A percentile compares a stretch with the other conserved stretches of the same genome.
Evolutionary conservation across 2,113 vertebrate species (phyloP).

Genomic region (Rhagologus leucostigma): DNA sequence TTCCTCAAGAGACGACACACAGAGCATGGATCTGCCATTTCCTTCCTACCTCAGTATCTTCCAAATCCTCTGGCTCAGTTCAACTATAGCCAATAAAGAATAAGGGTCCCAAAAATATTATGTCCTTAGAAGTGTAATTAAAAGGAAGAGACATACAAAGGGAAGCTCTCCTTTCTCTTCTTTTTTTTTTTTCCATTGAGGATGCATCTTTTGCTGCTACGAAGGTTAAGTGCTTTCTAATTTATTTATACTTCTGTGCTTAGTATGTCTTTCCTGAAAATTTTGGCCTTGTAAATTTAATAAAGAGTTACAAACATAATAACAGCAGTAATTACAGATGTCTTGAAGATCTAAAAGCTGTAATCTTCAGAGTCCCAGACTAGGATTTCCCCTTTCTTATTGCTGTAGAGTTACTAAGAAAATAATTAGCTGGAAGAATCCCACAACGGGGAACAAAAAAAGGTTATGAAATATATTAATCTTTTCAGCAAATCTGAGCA

Average conservation of each 20-base stretch:
- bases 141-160: not conserved
- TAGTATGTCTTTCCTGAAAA: slow-evolving; percentile 20
- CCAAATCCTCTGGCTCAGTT: not conserved
- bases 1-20: not conserved
- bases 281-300: slow-evolving; percentile 7
- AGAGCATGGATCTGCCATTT: not conserved
- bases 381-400: not conserved
- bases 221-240: slow-evolving; percentile 33
- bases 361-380: slow-evolving; percentile 2
- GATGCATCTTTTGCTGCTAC: not conserved
- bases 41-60: not conserved
- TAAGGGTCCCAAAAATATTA: not conserved
- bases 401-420: not conserved
- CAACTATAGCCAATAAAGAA: not conserved
- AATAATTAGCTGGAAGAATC: not conserved
- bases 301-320: slow-evolving; percentile 28
- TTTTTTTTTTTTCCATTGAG: not conserved
- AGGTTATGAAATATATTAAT: not conserved
- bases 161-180: not conserved
- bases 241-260: slow-evolving; percentile 3
- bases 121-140: not conserved
- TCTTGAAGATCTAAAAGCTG: slow-evolving; percentile 26
- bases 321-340: slow-evolving; percentile 31
- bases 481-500: not conserved
- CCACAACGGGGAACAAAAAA: not conserved